Base-by-base conservation (phyloP, 2,113 vertebrate genomes). In the Chauna torquata region DNA sequence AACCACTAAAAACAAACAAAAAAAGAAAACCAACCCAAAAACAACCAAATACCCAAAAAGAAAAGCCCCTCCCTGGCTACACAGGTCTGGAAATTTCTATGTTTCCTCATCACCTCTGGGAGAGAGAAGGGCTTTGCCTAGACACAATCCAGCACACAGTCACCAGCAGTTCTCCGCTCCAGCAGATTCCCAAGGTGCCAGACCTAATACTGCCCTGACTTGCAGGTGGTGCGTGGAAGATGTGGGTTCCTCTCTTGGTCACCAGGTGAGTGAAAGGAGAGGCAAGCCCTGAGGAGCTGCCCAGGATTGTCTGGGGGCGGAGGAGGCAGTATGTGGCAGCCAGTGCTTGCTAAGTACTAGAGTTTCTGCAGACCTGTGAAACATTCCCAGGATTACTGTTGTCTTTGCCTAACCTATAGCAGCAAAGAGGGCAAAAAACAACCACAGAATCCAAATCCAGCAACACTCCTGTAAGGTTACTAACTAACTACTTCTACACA, bases 341-440 rank as follows among this genome's bases (percentile, higher is more conserved):
- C 44, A 6, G 42, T 0, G 32, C 32, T 50, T 5, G 36, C 34
- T 7, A 20, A 11, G 34, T 6, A 25, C 49, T 5, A 1, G 38
- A 6, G 19, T 9, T 59, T 38, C 93, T 49, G n/a, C 57, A 47
- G 82, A 58, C 28, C 70, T 15, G 32, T 2, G 59, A 13, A 47
- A 27, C 27, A 0, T 12, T 32, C 72, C 62, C 62, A 12, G 58
- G 38, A 16, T 36, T 22, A 6, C 62, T 47, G 64, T 78, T 55
- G 81, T 9, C 69, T 74, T 16, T 59, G 50, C 86, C 44, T 19
- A 2, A 40, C 4, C 42, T 62, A 20, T 0, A 54, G 69, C 0
- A 2, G 54, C 64, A 45, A 44, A 81, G 64, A 64, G 34, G 69
- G 38, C 9, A 6, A 28, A 28, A 47, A 44, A 3, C 24, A 54